Percentiles rank a stretch among this genome's conserved stretches.
Evolutionary conservation across 1,140 invertebrate species (phyloP).

Genomic region (Atta colombica): DNA sequence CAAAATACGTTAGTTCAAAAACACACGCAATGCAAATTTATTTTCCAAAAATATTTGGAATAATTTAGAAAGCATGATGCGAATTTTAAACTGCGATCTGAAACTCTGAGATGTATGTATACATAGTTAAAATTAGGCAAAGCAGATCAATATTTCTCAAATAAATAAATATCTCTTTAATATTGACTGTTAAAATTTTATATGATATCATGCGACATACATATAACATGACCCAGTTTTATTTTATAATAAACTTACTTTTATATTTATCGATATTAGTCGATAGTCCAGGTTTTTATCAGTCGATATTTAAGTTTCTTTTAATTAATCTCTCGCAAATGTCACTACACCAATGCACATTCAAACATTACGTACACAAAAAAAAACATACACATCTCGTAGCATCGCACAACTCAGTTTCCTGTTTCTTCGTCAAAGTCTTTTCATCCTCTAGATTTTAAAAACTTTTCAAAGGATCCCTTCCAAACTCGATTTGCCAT

Average conservation of each 20-base stretch:
- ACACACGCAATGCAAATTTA: not conserved
- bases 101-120: not conserved
- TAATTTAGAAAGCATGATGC: constrained; percentile 5
- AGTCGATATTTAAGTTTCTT: not conserved
- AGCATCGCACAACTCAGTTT: not conserved
- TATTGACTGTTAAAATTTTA: not conserved
- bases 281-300: not conserved
- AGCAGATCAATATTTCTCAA: constrained; percentile 7
- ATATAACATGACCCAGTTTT: not conserved
- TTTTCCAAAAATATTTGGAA: not conserved
- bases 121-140: not conserved
- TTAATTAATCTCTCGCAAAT: not conserved
- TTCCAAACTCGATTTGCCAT: not conserved
- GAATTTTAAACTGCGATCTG: not conserved
- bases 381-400: not conserved
- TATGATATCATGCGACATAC: not conserved
- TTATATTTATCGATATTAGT: not conserved
- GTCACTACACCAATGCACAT: not conserved
- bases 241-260: constrained; percentile 1
- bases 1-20: not conserved
- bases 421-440: not conserved
- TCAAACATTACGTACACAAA: not conserved
- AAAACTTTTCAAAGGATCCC: constrained; percentile 15
- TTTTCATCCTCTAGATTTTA: not conserved
- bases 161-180: constrained; percentile 21